A percentile compares a stretch with the other conserved stretches of the same genome.
These are phyloP conservation scores for Acridotheres tristis DNA, from an alignment of 2,797 vertebrate genomes.

Conservation along the genomic window DNA sequence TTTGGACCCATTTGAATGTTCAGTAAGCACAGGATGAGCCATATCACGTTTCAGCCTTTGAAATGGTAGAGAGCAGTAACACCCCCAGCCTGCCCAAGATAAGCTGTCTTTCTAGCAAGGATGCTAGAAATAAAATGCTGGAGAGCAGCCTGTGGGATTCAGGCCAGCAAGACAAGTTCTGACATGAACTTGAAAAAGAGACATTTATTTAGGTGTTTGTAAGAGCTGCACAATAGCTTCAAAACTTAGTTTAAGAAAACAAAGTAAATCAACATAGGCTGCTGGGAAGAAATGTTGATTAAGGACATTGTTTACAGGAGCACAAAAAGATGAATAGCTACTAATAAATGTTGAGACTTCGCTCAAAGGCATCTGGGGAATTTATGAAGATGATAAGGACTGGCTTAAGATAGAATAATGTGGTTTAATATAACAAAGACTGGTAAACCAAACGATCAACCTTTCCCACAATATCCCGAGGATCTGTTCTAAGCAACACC, in stretches of 20 bases:
- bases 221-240: not conserved
- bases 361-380: constrained; percentile 53
- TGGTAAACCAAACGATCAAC: constrained; percentile 17
- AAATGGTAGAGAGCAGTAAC: not conserved
- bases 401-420: constrained; percentile 44
- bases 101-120: not conserved
- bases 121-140: constrained; percentile 6
- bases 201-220: not conserved
- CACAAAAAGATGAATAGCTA: constrained; percentile 45
- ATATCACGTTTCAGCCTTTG: not conserved
- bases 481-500: not conserved
- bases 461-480: not conserved
- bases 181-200: not conserved
- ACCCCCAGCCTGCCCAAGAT: not conserved
- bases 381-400: constrained; percentile 43
- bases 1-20: not conserved
- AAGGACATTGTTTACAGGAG: constrained; percentile 43
- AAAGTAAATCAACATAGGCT: constrained; percentile 31
- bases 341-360: constrained; percentile 49
- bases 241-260: constrained; percentile 30
- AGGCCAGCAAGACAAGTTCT: not conserved
- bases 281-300: constrained; percentile 43
- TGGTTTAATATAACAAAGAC: constrained; percentile 33
- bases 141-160: constrained; percentile 6
- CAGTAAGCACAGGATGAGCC: not conserved